These are phyloP conservation scores for Callitettix versicolor DNA, from an alignment of 1,140 invertebrate genomes.

Conservation along the genomic window DNA sequence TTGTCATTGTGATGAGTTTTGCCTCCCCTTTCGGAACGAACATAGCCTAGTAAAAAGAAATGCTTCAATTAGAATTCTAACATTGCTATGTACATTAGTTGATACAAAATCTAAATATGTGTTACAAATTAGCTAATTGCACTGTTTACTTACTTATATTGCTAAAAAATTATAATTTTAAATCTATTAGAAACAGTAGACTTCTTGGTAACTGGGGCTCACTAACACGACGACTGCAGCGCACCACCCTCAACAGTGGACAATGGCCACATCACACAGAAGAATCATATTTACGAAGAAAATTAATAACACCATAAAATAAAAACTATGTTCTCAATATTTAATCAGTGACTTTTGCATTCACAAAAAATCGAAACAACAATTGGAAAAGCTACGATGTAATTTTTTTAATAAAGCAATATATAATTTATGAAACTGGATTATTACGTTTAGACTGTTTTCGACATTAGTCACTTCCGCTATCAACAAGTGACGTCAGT, in stretches of 20 bases:
- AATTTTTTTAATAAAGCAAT: too few relatives aligned
- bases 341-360: too few relatives aligned
- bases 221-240: constrained; percentile 9
- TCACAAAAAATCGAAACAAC: too few relatives aligned
- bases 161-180: background rate
- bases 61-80: background rate
- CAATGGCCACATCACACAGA: constrained; percentile 13
- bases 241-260: constrained; percentile 14
- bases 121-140: background rate
- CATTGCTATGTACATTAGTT: background rate
- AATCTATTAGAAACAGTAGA: background rate
- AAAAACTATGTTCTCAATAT: too few relatives aligned
- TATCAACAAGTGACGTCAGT: too few relatives aligned
- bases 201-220: constrained; percentile 6
- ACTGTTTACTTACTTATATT: constrained; percentile 1
- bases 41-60: background rate
- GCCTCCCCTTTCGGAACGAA: constrained; percentile 1
- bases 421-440: too few relatives aligned
- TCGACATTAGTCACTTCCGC: too few relatives aligned
- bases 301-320: too few relatives aligned
- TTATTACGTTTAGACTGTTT: too few relatives aligned
- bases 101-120: background rate
- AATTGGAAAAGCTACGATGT: too few relatives aligned
- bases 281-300: too few relatives aligned
- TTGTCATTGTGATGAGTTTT: background rate